Conservation (phyloP, 2,888 invertebrate species). For the Scrobipalpa costella region DNA sequence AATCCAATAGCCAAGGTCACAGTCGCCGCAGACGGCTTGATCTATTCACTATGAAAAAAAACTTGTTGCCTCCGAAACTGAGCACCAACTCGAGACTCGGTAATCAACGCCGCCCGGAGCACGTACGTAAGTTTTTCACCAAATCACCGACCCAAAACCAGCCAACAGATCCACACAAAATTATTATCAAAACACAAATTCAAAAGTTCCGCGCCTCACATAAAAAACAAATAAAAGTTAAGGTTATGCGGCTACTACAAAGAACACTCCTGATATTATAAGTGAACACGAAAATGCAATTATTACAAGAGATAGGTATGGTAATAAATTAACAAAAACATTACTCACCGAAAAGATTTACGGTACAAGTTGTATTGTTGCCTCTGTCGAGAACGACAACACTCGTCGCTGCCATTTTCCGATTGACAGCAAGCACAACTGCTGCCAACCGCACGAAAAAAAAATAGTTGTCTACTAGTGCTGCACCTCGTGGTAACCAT, state of each 20-base stretch:
- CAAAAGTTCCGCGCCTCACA: conserved; percentile 72
- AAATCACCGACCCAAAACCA: conserved; percentile 24
- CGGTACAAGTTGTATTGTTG: conserved; percentile 97
- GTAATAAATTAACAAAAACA: conserved; percentile 35
- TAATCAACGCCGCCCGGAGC: conserved; percentile 27
- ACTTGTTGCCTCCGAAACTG: conserved; percentile 58
- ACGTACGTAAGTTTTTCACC: conserved; percentile 26
- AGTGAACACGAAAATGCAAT: conserved; percentile 29
- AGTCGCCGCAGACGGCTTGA: conserved; percentile 72
- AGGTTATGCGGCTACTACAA: conserved; percentile 56
- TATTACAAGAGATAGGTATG: conserved; percentile 26
- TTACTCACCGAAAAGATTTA: conserved; percentile 96
- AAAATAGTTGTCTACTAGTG: conserved; percentile 32
- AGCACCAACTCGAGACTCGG: conserved; percentile 31
- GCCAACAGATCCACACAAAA: conserved; percentile 22
- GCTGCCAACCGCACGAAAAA: conserved; percentile 51
- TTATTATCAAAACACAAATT: conserved; percentile 46
- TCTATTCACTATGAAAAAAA: conserved; percentile 72
- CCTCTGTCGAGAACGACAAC: conserved; percentile 97
- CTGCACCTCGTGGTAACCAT: neutral
- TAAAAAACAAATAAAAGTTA: conserved; percentile 63
- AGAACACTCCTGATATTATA: conserved; percentile 15
- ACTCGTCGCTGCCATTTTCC: conserved; percentile 92
- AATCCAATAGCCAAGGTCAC: conserved; percentile 80
- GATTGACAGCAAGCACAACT: conserved; percentile 73